Base-by-base conservation (phyloP, 2,113 vertebrate species). In the Neolamprologus variostigma region DNA sequence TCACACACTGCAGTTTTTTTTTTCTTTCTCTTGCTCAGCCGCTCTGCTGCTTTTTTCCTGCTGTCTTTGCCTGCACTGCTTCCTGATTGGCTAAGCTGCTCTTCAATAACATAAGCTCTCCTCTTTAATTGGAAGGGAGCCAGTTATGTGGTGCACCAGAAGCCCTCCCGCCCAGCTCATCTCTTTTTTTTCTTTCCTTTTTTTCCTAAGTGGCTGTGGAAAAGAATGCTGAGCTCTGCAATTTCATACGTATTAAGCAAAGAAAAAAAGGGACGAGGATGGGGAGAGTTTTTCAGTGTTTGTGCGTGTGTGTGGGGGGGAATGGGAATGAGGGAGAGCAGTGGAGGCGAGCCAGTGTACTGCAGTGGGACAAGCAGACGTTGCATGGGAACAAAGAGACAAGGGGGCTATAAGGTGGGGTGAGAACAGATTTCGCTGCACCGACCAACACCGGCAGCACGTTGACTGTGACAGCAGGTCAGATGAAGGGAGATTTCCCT, bases 91-190 rank as follows among this genome's bases (percentile, higher is more conserved):
- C 93, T 92, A 21, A 84, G 88, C 91, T 73, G 90, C 94, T 94
- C 90, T 95, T 96, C 96, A 95, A 93, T 96, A 96, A 96, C 94
- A 96, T 95, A 95, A 94, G 90, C 94, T 93, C 94, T 95, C 92
- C 88, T 92, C 91, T 96, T 95, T 96, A 96, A 95, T 95, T 95
- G 95, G 96, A 94, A 94, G 91, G 85, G 63, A 92, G 88, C 87
- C 90, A 90, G 89, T 95, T 95, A 90, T 94, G 91, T 94, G 92
- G 91, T 93, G 94, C 93, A 94, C 88, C 89, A 92, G 91, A 89
- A 91, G 47, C 88, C 92, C 86, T 93, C 93, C 92, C 93, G 66
- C 91, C 93, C 89, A 83, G 81, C 90, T 92, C 93, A 85, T 93
- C 91, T 78, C 26, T 23, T n/a, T 51, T 16, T 13, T 61, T 82